Evolutionary conservation across 2,888 invertebrate genomes (phyloP), one percentile per base, ranked within the genome.

Genomic region (Drosophila eohydei): DNA sequence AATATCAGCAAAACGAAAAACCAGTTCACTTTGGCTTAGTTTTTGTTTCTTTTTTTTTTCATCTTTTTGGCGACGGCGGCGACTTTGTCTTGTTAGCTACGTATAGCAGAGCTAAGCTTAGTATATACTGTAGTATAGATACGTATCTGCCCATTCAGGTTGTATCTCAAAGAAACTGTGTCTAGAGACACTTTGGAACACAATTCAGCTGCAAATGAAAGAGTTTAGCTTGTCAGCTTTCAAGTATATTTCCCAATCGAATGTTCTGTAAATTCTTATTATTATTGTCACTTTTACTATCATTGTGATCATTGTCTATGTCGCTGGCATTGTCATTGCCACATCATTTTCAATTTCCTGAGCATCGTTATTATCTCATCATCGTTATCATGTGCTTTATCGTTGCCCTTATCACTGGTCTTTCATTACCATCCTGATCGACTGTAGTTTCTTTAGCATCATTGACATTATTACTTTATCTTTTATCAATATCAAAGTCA

Each of bases 1-100:
- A 67, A 66, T 64, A 63, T 58, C 67, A 64, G 60, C 63, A 55
- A 54, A 58, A 14, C 30, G 12, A 55, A 46, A 77, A 76, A 76
- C 76, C 76, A 74, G 76, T 76, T 76, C 78, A 73, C 55, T 70
- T 70, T 74, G 69, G 70, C 28, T 76, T 52, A 78, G 64, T 69
- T 76, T 40, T n/a, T 54, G 52, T 71, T 76, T 72, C n/a, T 12
- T 36, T 11, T 36, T 11, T 2, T 36, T 36, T 4, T 36, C 12
- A 8, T 74, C 74, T 36, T 34, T 32, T 16, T 34, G 48, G 48
- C 48, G 28, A 28, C 61, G 58, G 77, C 77, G 68, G 54, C 73
- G 51, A 69, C 76, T 76, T 73, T 76, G 76, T 76, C 78, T 78
- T 65, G 78, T 78, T 73, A 57, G 30, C 50, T 51, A 26, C 34